Conservation (phyloP, 2,888 invertebrate genomes). For the Drosophila borealis region DNA sequence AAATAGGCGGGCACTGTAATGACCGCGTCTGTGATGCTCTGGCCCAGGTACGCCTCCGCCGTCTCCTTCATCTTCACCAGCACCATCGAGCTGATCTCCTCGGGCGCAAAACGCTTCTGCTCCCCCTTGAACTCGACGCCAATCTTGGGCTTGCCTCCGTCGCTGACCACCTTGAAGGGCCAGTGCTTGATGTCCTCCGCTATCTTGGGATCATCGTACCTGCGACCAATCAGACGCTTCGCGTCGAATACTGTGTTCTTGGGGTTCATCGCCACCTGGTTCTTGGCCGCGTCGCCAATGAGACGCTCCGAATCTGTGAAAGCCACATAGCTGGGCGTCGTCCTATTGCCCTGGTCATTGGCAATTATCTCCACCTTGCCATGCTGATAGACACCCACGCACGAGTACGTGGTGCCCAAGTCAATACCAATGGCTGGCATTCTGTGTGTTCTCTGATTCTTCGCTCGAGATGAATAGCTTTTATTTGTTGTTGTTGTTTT, state of each 20-base stretch:
- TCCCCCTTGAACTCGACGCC: conserved; percentile 95
- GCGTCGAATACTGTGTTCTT: conserved; percentile 97
- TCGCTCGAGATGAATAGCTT: neutral
- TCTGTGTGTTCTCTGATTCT: conserved; percentile 39
- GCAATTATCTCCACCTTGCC: conserved; percentile 94
- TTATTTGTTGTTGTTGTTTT: neutral
- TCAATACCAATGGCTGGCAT: conserved; percentile 88
- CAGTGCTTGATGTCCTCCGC: conserved; percentile 97
- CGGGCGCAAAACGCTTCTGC: conserved; percentile 92
- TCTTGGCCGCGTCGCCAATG: conserved; percentile 91
- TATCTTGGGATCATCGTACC: conserved; percentile 93
- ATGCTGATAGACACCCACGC: conserved; percentile 92
- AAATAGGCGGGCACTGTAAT: conserved; percentile 92
- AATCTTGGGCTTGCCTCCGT: conserved; percentile 92
- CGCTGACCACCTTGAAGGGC: conserved; percentile 95
- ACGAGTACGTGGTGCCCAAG: conserved; percentile 87
- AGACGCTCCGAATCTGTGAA: conserved; percentile 93
- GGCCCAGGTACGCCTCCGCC: conserved; percentile 94
- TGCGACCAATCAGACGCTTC: conserved; percentile 96
- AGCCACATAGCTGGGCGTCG: conserved; percentile 87
- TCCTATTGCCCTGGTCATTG: conserved; percentile 90
- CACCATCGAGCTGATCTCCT: conserved; percentile 96
- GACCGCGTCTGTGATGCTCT: conserved; percentile 93
- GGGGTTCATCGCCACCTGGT: conserved; percentile 94
- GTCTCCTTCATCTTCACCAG: conserved; percentile 96